Base-by-base conservation (phyloP, 2,797 vertebrate species). In the Crocodylus rhombifer region DNA sequence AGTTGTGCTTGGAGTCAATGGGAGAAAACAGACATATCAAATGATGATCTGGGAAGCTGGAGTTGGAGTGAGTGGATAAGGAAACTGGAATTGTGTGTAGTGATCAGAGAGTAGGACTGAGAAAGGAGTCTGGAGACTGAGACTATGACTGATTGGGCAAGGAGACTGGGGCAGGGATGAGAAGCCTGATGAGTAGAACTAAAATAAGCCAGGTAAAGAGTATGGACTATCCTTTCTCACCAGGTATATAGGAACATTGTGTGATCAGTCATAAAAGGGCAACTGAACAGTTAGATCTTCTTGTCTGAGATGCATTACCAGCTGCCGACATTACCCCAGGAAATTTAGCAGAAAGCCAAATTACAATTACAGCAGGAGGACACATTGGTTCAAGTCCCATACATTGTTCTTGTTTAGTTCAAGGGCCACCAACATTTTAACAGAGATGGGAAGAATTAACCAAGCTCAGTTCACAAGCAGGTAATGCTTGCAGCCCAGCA, bases 41-140 rank as follows among this genome's bases (percentile, higher is more conserved):
- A 36, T 36, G 33, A 36, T 36, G 33, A 36, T 36, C 33, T 36
- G 33, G 33, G 33, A 36, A 36, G 67, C 26, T 56, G 60, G 51
- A 82, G 26, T 13, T 61, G 69, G 26, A 77, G 33, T 36, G 33
- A 36, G 4, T 36, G 33, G 33, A 36, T 36, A 36, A 36, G 33
- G 33, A 36, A 36, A 36, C 33, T 36, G 5, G 33, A 36, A 36
- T 36, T 36, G 33, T 5, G 33, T 36, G 33, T 6, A 36, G 33
- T 36, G 33, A 36, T 36, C 33, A 36, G 30, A 1, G 1, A 7
- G 9, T 28, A 57, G 12, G 6, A 9, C 56, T 33, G 60, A n/a
- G 25, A 69, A 82, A 62, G 20, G n/a, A 28, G 7, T 16, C 14
- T 2, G 12, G 3, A 17, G 9, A 0, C 30, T 0, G 64, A 2